Evolutionary conservation across 2,888 invertebrate species (phyloP).

Genomic region (Chironomus tentans): DNA sequence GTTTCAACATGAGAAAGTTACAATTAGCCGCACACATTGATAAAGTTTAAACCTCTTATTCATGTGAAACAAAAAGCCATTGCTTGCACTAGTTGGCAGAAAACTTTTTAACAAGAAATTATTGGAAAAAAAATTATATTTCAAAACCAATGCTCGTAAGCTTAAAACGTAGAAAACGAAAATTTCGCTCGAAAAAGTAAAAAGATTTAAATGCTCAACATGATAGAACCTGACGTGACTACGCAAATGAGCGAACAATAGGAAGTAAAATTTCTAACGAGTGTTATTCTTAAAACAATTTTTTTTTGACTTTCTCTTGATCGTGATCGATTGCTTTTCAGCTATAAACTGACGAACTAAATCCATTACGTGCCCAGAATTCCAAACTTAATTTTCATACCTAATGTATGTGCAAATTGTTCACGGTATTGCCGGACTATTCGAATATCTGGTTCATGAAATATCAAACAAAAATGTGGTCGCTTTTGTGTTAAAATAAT

Average conservation of each 20-base stretch:
- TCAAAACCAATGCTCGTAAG: too few relatives aligned
- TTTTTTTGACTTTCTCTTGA: neutral
- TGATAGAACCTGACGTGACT: neutral
- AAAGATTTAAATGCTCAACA: neutral
- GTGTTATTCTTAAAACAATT: neutral
- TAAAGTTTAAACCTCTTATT: neutral
- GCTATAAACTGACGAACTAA: neutral
- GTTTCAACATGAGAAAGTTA: slow-evolving; percentile 6
- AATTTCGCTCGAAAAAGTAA: neutral
- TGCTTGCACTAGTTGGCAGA: neutral
- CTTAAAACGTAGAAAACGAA: too few relatives aligned
- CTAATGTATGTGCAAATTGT: neutral
- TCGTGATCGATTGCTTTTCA: neutral
- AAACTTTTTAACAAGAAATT: neutral
- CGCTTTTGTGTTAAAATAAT: too few relatives aligned
- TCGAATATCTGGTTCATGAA: neutral
- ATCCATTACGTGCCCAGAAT: neutral
- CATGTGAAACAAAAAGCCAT: neutral
- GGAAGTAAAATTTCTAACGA: neutral
- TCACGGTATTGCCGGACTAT: neutral
- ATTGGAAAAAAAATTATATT: too few relatives aligned
- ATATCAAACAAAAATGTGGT: neutral
- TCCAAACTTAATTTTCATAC: neutral
- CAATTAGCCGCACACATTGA: neutral
- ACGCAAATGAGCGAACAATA: neutral